Conservation (phyloP, 2,113 vertebrate species). For the Copsychus sechellarum region DNA sequence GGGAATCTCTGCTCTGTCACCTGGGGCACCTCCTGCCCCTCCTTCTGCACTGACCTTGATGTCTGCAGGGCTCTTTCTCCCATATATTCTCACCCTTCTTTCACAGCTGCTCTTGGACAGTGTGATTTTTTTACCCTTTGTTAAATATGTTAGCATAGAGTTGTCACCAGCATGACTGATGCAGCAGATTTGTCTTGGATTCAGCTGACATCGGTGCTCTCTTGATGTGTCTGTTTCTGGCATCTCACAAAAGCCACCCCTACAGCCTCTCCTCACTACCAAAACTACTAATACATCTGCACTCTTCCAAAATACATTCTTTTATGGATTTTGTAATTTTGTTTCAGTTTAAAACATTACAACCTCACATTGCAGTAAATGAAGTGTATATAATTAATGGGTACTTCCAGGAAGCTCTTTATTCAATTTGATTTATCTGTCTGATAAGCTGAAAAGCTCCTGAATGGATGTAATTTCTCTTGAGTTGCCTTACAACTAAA, state of each 20-base stretch:
- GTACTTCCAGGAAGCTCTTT: not conserved
- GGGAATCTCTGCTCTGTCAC: not conserved
- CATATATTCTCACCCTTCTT: not conserved
- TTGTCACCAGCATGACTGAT: not conserved
- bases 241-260: not conserved
- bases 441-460: not conserved
- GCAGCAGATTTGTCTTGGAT: accelerated
- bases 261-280: accelerated
- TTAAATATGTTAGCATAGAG: not conserved
- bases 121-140: not conserved
- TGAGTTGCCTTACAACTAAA: not conserved
- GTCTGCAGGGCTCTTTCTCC: not conserved
- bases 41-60: not conserved
- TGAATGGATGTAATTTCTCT: not conserved
- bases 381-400: not conserved
- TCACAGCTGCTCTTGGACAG: not conserved
- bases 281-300: not conserved
- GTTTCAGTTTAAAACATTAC: not conserved
- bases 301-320: not conserved
- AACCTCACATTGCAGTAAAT: not conserved
- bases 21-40: not conserved
- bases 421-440: not conserved
- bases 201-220: not conserved
- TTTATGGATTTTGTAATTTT: not conserved
- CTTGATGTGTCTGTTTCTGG: accelerated